Conservation (phyloP, 2,797 vertebrate genomes). For the Premnoplex brunnescens region DNA sequence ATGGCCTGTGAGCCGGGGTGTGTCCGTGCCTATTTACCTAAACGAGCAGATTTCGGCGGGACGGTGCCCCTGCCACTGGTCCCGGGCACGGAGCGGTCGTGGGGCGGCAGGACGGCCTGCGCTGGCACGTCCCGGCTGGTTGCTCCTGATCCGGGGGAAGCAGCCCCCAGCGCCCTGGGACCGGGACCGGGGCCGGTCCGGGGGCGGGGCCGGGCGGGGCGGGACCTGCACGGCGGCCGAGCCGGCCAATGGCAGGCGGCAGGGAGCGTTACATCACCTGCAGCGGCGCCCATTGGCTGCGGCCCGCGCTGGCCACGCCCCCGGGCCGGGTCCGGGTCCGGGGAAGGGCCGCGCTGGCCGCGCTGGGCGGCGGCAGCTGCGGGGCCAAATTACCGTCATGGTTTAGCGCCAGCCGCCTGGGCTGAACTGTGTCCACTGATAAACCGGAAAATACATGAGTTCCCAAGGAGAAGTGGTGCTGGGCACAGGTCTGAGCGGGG, state of each 20-base stretch:
- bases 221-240: not conserved
- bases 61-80: no score
- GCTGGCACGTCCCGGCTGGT: not conserved
- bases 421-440: accelerated
- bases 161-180: not conserved
- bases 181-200: not conserved
- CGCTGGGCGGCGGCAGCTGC: accelerated
- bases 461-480: not conserved
- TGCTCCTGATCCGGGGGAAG: not conserved
- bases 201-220: not conserved
- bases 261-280: not conserved
- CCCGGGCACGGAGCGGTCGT: not conserved
- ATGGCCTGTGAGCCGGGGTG: not conserved
- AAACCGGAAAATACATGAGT: accelerated
- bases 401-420: not conserved
- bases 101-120: not conserved
- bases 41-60: not conserved
- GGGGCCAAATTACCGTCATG: accelerated
- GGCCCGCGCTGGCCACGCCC: not conserved
- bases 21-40: not conserved
- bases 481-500: no score
- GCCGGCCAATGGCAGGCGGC: not conserved
- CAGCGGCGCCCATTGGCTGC: not conserved
- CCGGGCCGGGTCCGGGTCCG: not conserved
- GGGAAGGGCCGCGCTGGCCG: not conserved